phyloP scores from a whole-genome alignment of 2,797 vertebrate genomes.

The Rhinophrynus dorsalis region DNA sequence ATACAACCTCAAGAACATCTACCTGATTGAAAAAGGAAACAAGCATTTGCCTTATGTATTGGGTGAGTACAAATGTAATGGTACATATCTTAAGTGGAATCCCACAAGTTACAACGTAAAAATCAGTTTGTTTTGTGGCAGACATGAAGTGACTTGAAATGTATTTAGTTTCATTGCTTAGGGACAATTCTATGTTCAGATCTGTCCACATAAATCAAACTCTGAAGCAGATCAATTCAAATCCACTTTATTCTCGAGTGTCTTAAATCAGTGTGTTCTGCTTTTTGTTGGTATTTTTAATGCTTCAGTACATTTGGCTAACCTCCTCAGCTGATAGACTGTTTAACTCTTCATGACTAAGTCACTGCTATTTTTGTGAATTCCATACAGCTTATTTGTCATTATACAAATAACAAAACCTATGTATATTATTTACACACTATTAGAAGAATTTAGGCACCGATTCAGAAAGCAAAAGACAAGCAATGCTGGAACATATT shows the following conservation, averaged over 20 bases:
- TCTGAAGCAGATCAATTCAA: conserved; percentile 28
- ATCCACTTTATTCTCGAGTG: conserved; percentile 13
- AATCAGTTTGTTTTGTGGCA: conserved; percentile 31
- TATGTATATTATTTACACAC: too few species aligned
- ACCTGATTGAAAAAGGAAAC: too few species aligned
- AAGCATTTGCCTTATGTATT: not conserved
- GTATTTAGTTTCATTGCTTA: conserved; percentile 38
- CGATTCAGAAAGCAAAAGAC: too few species aligned
- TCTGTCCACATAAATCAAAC: conserved; percentile 35
- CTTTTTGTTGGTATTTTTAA: not conserved
- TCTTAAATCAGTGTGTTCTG: conserved; percentile 11
- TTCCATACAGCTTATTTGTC: too few species aligned
- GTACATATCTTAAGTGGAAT: conserved; percentile 24
- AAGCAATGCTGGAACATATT: too few species aligned
- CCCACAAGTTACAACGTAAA: conserved; percentile 19
- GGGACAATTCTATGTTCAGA: conserved; percentile 16
- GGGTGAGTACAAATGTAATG: conserved; percentile 4
- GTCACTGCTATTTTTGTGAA: too few species aligned
- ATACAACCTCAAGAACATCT: too few species aligned
- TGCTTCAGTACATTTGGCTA: conserved; percentile 1
- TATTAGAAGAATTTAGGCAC: too few species aligned
- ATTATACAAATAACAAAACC: too few species aligned
- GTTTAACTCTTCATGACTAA: not conserved
- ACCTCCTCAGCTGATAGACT: not conserved
- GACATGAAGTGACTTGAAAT: conserved; percentile 39